Base-by-base conservation (phyloP, 2,113 vertebrate genomes). In the Ammodytes dubius region DNA sequence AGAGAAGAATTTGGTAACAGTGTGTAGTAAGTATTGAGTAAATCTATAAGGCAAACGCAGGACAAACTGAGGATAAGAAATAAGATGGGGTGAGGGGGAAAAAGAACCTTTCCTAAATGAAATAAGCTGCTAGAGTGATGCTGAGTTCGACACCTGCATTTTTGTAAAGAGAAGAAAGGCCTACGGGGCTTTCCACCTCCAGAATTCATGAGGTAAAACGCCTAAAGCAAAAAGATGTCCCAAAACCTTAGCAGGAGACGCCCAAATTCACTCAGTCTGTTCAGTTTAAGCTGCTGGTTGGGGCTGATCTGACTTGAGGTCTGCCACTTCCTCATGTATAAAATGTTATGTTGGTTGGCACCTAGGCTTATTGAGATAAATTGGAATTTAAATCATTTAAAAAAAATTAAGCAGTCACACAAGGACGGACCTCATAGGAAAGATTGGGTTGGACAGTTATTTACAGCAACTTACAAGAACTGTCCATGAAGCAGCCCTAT, bases 141-240 rank as follows among this genome's bases (percentile, higher is more conserved):
- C 19, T 1, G n/a, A 67, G 53, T 59, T 78, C 17, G 47, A 78
- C 67, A 79, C 45, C 54, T 67, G 61, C 52, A 75, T 49, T 77
- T 74, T 82, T 63, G 57, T 63, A 0, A n/a, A 65, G 70, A 89
- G 70, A 85, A 72, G 66, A 43, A 91, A 89, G 66, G 86, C 91
- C 92, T 89, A 45, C 56, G 65, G 92, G 92, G 74, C 45, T 85
- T 91, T 88, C 86, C 87, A 88, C 81, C 87, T 92, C 80, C 85
- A 73, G 75, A 92, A 94, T 94, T 89, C 13, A 91, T 93, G 86
- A 92, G 81, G 35, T 54, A 90, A 85, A 94, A 76, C 3, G 84
- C 88, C 92, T 83, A 81, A 72, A 87, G 92, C 91, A 80, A 88
- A 85, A 88, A 84, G 74, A 83, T 79, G 91, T 90, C 83, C 83